Conservation (phyloP, 2,797 vertebrate genomes). For the Erithacus rubecula region DNA sequence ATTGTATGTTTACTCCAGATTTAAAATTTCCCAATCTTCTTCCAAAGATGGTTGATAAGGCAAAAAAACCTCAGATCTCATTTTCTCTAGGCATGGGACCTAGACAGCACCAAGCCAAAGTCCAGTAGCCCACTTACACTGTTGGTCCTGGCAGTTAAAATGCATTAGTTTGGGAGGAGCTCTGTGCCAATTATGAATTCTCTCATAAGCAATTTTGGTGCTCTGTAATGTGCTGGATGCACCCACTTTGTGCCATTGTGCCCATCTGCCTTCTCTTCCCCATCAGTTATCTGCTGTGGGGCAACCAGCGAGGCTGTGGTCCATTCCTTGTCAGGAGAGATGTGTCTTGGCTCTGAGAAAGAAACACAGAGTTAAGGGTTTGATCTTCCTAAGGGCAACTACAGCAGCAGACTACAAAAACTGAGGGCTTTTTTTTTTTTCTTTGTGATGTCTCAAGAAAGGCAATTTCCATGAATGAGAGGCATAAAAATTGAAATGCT, state of each 20-base stretch:
- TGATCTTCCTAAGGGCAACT: not conserved
- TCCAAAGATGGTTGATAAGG: not conserved
- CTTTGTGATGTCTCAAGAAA: not conserved
- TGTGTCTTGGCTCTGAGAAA: not conserved
- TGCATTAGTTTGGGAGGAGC: not conserved
- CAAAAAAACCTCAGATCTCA: fast-evolving
- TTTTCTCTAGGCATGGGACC: fast-evolving
- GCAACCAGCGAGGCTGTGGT: not conserved
- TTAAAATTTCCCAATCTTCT: not conserved
- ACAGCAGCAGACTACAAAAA: not conserved
- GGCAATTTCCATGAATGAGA: not conserved
- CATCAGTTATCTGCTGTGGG: not conserved
- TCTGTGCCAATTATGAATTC: not conserved
- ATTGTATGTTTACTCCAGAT: not conserved
- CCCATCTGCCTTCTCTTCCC: not conserved
- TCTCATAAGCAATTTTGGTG: not conserved
- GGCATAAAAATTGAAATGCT: not conserved
- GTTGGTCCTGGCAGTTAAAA: not conserved
- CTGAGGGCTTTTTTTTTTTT: not conserved
- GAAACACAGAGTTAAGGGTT: not conserved
- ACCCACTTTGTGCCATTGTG: fast-evolving
- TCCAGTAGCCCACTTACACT: not conserved
- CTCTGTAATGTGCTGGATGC: not conserved
- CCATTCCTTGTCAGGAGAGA: not conserved
- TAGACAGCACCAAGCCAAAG: fast-evolving